A percentile compares a stretch with the other conserved stretches of the same genome.
These are phyloP conservation scores for Acrobasis suavella DNA, from an alignment of 2,888 invertebrate species.

Conservation along the genomic window DNA sequence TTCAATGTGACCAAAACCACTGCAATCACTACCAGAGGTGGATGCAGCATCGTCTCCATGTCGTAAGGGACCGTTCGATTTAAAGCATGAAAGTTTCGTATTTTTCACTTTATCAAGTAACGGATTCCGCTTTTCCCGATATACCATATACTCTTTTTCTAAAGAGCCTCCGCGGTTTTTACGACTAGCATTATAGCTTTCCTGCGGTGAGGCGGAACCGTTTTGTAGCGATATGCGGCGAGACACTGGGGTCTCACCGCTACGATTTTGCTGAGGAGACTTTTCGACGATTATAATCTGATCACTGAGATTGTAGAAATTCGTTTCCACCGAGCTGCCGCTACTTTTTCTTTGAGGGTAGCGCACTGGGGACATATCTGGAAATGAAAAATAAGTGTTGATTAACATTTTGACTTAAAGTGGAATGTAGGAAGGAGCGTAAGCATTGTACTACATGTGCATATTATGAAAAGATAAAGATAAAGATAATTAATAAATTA, in stretches of 20 bases:
- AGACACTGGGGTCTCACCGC: slow-evolving; percentile 63
- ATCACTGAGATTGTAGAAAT: slow-evolving; percentile 86
- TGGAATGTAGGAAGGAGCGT: neutral
- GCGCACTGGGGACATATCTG: slow-evolving; percentile 85
- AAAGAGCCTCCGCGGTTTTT: slow-evolving; percentile 75
- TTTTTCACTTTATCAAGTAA: slow-evolving; percentile 87
- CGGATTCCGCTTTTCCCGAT: slow-evolving; percentile 86
- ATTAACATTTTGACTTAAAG: neutral
- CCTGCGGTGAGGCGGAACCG: slow-evolving; percentile 68
- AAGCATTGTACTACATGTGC: no score
- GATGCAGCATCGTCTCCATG: slow-evolving; percentile 76
- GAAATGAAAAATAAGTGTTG: slow-evolving; percentile 39
- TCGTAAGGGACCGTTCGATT: slow-evolving; percentile 79
- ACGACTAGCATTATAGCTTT: slow-evolving; percentile 74
- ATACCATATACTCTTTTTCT: slow-evolving; percentile 83
- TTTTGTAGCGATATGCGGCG: slow-evolving; percentile 75
- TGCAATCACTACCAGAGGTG: slow-evolving; percentile 79
- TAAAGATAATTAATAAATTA: no score
- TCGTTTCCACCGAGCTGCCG: slow-evolving; percentile 85
- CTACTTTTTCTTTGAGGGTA: slow-evolving; percentile 84
- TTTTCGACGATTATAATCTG: slow-evolving; percentile 83
- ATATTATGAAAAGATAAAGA: no score
- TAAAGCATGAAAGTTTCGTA: slow-evolving; percentile 86
- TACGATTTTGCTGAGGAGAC: slow-evolving; percentile 75
- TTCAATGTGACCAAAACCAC: slow-evolving; percentile 75